Conservation (phyloP, 2,113 vertebrate genomes). For the Aleadryas rufinucha region DNA sequence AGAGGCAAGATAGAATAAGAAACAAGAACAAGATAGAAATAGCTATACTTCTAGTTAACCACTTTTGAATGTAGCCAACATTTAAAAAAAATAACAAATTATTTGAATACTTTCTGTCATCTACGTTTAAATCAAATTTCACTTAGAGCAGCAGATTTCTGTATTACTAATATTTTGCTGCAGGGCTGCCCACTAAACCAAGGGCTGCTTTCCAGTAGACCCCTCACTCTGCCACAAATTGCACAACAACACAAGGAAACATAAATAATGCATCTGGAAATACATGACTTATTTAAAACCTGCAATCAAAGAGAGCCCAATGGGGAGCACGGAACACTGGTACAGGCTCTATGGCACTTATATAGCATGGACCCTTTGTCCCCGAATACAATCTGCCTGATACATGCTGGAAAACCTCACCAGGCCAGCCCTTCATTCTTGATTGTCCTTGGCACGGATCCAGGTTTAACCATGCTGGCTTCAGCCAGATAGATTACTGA, state of each 20-base stretch:
- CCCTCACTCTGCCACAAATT: constrained; percentile 60
- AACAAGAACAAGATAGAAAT: neutral
- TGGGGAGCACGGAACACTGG: neutral
- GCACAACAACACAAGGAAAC: constrained; percentile 57
- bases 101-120: constrained; percentile 25
- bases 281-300: constrained; percentile 16
- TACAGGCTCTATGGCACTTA: neutral
- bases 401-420: constrained; percentile 59
- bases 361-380: constrained; percentile 44
- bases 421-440: constrained; percentile 26
- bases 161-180: constrained; percentile 66
- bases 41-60: neutral
- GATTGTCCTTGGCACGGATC: constrained; percentile 50
- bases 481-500: constrained; percentile 44
- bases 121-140: constrained; percentile 40
- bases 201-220: constrained; percentile 33
- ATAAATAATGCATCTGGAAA: constrained; percentile 51
- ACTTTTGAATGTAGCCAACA: neutral
- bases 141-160: constrained; percentile 46
- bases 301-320: constrained; percentile 11
- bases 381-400: neutral
- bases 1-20: neutral
- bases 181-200: constrained; percentile 40
- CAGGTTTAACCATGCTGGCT: constrained; percentile 60
- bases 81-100: neutral